Base-by-base conservation (phyloP, 2,888 invertebrate species). In the Oeneis ivallda region DNA sequence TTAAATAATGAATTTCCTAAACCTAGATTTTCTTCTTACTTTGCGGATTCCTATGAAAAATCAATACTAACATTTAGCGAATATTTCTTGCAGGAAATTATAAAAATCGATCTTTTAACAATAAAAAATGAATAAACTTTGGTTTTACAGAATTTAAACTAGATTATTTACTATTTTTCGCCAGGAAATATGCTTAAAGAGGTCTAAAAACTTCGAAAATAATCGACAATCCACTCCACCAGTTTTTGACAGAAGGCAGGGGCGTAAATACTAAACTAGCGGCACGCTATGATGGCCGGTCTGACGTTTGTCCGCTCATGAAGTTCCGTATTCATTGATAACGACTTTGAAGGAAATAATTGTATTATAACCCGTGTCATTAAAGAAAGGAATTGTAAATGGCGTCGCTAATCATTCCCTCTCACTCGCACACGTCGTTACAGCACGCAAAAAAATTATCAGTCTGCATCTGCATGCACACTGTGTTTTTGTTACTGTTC, bases 1-100 rank as follows among this genome's bases (percentile, higher is more conserved):
- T 15, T 15, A 32, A 26, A 47, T 19, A 19, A 50, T 50, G 5
- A 26, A 5, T 34, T 67, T 62, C 17, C 61, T 53, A 60, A 37
- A 43, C 19, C 65, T 66, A 59, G 37, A 17, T 56, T 59, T 37
- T 7, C 37, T 7, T 8, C 9, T 52, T 57, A 66, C 45, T 52
- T 67, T 45, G 64, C 57, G 62, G 64, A 64, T 50, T 61, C 63
- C 68, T 70, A 79, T 76, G 78, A 72, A 83, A 83, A 84, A 84
- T 84, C 84, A 74, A 84, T 83, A 81, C 64, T 26, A 41, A 19
- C n/a, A 49, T 54, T 54, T 54, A 56, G 17, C 19, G 56, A 8
- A 45, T 26, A 45, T 58, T 45, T 58, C 45, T 43, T 9, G 13
- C n/a, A n/a, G 9, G 32, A 9, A 41, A 13, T 19, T 11, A 13